phyloP scores from a whole-genome alignment of 35 echinoderm and acorn worm species.

The Acanthaster planci region DNA sequence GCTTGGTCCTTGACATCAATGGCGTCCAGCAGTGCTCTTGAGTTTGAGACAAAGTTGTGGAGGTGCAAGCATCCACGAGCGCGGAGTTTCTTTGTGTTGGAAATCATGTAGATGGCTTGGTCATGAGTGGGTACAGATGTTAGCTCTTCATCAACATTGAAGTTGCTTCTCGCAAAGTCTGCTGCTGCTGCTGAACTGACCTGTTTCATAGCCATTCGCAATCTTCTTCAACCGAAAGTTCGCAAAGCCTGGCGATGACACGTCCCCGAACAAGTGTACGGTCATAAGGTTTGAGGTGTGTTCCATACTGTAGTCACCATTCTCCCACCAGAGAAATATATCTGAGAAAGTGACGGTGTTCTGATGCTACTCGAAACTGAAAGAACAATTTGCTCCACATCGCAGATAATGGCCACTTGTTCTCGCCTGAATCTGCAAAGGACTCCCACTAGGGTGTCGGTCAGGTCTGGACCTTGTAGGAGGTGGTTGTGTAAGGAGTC shows the following conservation, averaged over 20 bases:
- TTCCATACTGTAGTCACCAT: slow-evolving; percentile 1
- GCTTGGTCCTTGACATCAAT: slow-evolving; percentile 20
- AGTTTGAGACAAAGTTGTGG: slow-evolving; percentile 62
- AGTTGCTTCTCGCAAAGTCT: slow-evolving; percentile 34
- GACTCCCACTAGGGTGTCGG: slow-evolving; percentile 60
- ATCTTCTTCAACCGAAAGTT: slow-evolving; percentile 44
- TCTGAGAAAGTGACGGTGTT: slow-evolving; percentile 25
- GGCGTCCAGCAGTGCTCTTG: slow-evolving; percentile 25
- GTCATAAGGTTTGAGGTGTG: slow-evolving; percentile 42
- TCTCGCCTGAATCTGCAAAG: slow-evolving; percentile 59
- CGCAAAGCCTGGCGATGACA: slow-evolving; percentile 55
- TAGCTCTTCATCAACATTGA: slow-evolving; percentile 79
- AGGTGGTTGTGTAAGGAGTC: too few species aligned
- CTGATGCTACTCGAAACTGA: slow-evolving; percentile 38
- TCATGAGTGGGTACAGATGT: slow-evolving; percentile 44
- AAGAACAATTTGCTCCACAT: slow-evolving; percentile 65
- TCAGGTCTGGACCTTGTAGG: slow-evolving; percentile 66
- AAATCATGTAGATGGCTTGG: slow-evolving; percentile 29
- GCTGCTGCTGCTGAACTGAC: background rate
- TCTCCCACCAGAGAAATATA: slow-evolving; percentile 58
- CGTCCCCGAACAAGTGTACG: slow-evolving; percentile 54
- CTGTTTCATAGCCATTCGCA: too few species aligned
- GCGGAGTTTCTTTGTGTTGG: background rate
- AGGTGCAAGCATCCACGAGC: slow-evolving; percentile 42
- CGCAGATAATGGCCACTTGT: slow-evolving; percentile 31